These are phyloP conservation scores for Aphis craccivora DNA, from an alignment of 1,140 invertebrate genomes.

Conservation along the genomic window DNA sequence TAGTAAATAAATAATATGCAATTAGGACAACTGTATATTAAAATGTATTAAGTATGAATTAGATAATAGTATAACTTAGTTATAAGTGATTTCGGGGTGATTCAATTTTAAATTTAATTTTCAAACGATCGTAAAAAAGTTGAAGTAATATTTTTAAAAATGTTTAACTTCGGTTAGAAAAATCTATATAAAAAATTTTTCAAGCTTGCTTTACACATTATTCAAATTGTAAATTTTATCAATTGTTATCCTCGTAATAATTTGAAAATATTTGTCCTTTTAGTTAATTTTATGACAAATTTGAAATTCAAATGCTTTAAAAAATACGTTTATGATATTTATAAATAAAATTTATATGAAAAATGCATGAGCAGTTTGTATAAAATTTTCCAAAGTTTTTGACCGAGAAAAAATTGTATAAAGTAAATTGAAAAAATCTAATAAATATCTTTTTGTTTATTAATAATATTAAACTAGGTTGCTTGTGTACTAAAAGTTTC, in stretches of 20 bases:
- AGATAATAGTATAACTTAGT: not conserved
- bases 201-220: not conserved
- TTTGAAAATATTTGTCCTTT: not conserved
- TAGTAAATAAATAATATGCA: not conserved
- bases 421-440: not conserved
- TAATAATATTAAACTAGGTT: not conserved
- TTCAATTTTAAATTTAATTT: not conserved
- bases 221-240: not conserved
- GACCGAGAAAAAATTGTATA: not conserved
- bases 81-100: not conserved
- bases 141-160: not conserved
- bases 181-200: not conserved
- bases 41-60: not conserved
- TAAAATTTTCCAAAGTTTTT: not conserved
- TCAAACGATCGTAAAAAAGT: not conserved
- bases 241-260: not conserved
- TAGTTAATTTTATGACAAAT: not conserved
- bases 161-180: not conserved
- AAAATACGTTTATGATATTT: not conserved
- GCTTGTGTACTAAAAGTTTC: not conserved
- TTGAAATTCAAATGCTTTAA: not conserved
- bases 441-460: not conserved
- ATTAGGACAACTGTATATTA: not conserved
- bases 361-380: not conserved
- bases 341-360: not conserved